Conservation (phyloP, 2,113 vertebrate species). For the Limnothrissa miodon region DNA sequence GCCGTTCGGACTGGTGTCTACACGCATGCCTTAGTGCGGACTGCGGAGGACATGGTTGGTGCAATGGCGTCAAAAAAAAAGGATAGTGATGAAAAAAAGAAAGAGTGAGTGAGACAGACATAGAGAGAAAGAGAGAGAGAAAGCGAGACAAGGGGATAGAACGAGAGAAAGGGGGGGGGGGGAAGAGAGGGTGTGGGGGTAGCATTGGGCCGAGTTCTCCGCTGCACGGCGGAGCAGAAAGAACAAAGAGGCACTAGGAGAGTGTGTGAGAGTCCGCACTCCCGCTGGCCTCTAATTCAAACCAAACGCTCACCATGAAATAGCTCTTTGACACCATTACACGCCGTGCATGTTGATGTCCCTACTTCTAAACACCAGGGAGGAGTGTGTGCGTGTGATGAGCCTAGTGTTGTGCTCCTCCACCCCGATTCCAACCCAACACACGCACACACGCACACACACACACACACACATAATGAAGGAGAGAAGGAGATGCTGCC, state of each 20-base stretch:
- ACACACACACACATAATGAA: conserved; percentile 48
- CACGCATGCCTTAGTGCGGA: background rate
- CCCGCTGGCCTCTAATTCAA: conserved; percentile 62
- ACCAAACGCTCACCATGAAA: conserved; percentile 60
- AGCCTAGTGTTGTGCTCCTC: too few species aligned
- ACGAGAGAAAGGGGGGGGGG: conserved; percentile 10
- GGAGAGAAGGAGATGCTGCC: conserved; percentile 29
- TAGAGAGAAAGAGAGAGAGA: conserved; percentile 17
- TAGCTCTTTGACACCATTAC: conserved; percentile 62
- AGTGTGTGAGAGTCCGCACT: conserved; percentile 47
- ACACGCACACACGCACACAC: too few species aligned
- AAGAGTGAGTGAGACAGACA: background rate
- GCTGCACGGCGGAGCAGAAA: conserved; percentile 43
- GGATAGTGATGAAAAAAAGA: conserved; percentile 17
- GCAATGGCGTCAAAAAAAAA: background rate
- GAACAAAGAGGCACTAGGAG: conserved; percentile 50
- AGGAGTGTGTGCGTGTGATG: background rate
- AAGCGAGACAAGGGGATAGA: conserved; percentile 18
- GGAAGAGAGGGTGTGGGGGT: conserved; percentile 20
- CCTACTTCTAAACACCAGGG: conserved; percentile 49
- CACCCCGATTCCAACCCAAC: too few species aligned
- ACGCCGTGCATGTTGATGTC: conserved; percentile 56
- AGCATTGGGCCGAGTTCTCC: conserved; percentile 37
- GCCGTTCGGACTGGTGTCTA: background rate
- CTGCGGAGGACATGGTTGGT: background rate